Evolutionary conservation across 2,888 invertebrate genomes (phyloP).

Genomic region (Nephrotoma guestfalica): DNA sequence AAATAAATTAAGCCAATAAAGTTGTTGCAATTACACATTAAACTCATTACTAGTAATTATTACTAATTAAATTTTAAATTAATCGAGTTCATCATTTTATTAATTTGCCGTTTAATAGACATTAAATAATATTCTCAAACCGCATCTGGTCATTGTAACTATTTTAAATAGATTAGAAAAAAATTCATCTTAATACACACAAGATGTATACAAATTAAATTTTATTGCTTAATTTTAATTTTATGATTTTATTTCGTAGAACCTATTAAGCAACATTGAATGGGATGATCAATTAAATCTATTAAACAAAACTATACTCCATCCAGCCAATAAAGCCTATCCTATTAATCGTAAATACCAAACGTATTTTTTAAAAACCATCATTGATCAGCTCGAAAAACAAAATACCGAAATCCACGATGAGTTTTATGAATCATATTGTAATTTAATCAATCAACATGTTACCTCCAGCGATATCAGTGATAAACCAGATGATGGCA

Average conservation of each 20-base stretch:
- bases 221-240: background rate
- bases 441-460: constrained; percentile 34
- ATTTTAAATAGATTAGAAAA: background rate
- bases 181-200: background rate
- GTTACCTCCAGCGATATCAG: constrained; percentile 6
- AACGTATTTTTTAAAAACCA: constrained; percentile 46
- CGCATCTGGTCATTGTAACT: background rate
- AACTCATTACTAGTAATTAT: no score
- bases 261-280: constrained; percentile 7
- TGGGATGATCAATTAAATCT: constrained; percentile 44
- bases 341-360: constrained; percentile 49
- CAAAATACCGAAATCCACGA: constrained; percentile 44
- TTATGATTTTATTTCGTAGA: background rate
- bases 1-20: no score
- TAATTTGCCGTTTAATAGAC: background rate
- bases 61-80: no score
- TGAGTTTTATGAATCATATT: constrained; percentile 45
- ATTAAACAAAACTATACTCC: constrained; percentile 41
- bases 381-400: constrained; percentile 43
- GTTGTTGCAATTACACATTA: no score
- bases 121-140: background rate
- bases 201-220: background rate
- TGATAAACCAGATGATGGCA: constrained; percentile 13
- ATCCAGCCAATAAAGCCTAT: constrained; percentile 37
- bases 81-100: background rate